phyloP scores from a whole-genome alignment of 2,888 invertebrate genomes.

The Macroteleia sp. region DNA sequence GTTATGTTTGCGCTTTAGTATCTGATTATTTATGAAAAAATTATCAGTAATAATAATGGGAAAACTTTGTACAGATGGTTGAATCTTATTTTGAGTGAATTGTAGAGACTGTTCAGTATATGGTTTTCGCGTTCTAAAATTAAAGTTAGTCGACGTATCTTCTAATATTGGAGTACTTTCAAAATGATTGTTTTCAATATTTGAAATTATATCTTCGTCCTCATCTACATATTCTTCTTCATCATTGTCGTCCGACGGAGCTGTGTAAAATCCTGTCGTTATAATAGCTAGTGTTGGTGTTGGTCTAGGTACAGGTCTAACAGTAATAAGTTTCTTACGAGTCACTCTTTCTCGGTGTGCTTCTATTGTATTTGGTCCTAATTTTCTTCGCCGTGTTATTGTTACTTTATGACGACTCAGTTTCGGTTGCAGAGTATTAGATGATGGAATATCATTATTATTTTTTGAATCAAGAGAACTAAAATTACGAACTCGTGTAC shows the following conservation, averaged over 20 bases:
- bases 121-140: no score
- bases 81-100: conserved; percentile 26
- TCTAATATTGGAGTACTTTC: conserved; percentile 72
- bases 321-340: conserved; percentile 77
- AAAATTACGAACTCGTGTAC: conserved; percentile 76
- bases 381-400: conserved; percentile 79
- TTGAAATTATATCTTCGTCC: conserved; percentile 35
- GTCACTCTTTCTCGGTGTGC: conserved; percentile 72
- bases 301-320: conserved; percentile 76
- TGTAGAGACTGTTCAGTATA: background rate
- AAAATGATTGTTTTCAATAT: conserved; percentile 47
- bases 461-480: conserved; percentile 32
- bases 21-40: no score
- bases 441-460: conserved; percentile 21
- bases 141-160: conserved; percentile 72
- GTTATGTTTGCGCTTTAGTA: no score
- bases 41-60: conserved; percentile 82
- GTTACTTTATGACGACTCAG: conserved; percentile 77
- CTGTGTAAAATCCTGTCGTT: conserved; percentile 80
- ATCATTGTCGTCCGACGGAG: conserved; percentile 71
- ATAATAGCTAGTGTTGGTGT: conserved; percentile 80
- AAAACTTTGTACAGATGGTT: conserved; percentile 50
- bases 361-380: conserved; percentile 71
- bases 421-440: conserved; percentile 36
- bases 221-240: conserved; percentile 66